phyloP scores from a whole-genome alignment of 1,140 invertebrate species.

The Monochamus saltuarius region DNA sequence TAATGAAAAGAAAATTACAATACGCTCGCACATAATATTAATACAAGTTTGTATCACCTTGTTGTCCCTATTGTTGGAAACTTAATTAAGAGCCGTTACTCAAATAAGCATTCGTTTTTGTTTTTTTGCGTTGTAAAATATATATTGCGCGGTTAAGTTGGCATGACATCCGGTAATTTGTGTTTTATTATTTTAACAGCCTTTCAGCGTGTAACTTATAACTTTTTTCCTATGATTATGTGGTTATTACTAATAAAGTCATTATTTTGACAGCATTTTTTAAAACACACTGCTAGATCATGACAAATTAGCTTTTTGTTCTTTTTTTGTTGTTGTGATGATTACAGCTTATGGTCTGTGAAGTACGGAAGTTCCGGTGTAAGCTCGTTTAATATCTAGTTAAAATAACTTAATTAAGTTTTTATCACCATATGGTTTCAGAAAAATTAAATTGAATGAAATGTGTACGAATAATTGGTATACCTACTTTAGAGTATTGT shows the following conservation, averaged over 20 bases:
- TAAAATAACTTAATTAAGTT: neutral
- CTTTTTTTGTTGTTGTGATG: neutral
- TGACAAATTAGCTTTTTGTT: constrained; percentile 5
- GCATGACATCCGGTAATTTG: constrained; percentile 12
- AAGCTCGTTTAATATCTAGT: constrained; percentile 4
- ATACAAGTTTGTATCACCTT: too few relatives aligned
- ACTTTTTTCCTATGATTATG: constrained; percentile 7
- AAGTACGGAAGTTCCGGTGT: neutral
- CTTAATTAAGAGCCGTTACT: neutral
- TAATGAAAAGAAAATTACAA: constrained; percentile 16
- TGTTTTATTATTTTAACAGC: constrained; percentile 10
- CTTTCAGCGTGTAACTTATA: constrained; percentile 10
- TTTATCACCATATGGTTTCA: too few relatives aligned
- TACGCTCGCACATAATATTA: too few relatives aligned
- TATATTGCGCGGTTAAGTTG: neutral
- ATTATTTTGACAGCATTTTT: constrained; percentile 13
- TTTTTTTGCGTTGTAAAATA: neutral
- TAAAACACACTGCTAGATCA: neutral
- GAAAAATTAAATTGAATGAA: too few relatives aligned
- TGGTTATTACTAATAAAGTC: constrained; percentile 15
- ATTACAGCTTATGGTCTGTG: neutral
- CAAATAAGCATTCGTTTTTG: constrained; percentile 1
- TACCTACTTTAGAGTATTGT: too few relatives aligned
- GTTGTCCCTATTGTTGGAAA: neutral
- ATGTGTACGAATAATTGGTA: too few relatives aligned